Evolutionary conservation across 2,888 invertebrate species (phyloP).

Genomic region (Eupithecia vulgata): DNA sequence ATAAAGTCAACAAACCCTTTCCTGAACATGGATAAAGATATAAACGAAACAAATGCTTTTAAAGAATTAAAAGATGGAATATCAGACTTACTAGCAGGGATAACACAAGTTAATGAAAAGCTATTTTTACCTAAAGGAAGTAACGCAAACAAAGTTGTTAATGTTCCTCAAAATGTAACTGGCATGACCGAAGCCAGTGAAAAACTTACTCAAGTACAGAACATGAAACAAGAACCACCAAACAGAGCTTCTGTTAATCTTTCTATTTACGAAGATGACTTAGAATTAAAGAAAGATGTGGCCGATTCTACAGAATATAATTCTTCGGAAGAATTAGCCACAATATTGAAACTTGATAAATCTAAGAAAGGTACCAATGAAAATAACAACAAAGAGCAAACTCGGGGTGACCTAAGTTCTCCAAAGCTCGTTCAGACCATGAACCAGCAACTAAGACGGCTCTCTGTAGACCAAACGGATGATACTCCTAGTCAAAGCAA

Average conservation of each 20-base stretch:
- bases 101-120: conserved; percentile 79
- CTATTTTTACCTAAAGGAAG: conserved; percentile 65
- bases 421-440: conserved; percentile 77
- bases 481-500: conserved; percentile 78
- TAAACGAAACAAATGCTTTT: conserved; percentile 78
- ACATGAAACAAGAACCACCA: conserved; percentile 54
- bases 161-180: conserved; percentile 51
- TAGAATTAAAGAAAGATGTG: conserved; percentile 70
- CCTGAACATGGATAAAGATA: conserved; percentile 70
- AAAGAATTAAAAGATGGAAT: conserved; percentile 81
- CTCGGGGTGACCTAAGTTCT: conserved; percentile 73
- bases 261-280: conserved; percentile 77
- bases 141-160: conserved; percentile 47
- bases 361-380: conserved; percentile 55
- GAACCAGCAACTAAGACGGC: conserved; percentile 76
- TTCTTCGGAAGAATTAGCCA: conserved; percentile 86
- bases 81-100: conserved; percentile 79
- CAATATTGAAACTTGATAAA: conserved; percentile 82
- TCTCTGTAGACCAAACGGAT: conserved; percentile 71
- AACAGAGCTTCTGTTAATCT: conserved; percentile 72
- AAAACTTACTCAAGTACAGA: conserved; percentile 65
- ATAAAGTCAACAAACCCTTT: conserved; percentile 73
- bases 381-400: conserved; percentile 54
- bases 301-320: conserved; percentile 85
- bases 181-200: conserved; percentile 68